Conservation (phyloP, 2,113 vertebrate species). For the Prunella himalayana region DNA sequence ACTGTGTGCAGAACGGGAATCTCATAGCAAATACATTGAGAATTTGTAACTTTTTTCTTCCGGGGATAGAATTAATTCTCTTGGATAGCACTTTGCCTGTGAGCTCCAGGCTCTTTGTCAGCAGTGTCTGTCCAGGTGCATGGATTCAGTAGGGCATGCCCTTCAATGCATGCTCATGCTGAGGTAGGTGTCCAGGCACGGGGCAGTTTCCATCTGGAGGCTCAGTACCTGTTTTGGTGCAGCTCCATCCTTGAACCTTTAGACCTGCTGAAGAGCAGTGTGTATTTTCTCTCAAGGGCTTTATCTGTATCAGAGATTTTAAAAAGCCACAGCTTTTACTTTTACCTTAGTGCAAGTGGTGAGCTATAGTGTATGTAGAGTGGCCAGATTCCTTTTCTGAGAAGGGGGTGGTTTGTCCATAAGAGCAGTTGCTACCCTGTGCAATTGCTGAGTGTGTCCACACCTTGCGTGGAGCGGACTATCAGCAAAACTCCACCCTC, state of each 20-base stretch:
- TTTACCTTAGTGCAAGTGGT: not conserved
- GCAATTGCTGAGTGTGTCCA: not conserved
- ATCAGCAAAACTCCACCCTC: not conserved
- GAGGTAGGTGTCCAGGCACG: not conserved
- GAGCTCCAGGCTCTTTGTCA: not conserved
- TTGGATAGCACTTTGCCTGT: not conserved
- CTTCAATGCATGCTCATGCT: not conserved
- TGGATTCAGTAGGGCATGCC: not conserved
- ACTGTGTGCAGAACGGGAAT: not conserved
- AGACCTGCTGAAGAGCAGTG: not conserved
- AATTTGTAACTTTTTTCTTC: not conserved
- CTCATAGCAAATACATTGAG: not conserved
- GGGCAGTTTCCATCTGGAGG: not conserved
- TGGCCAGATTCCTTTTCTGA: not conserved
- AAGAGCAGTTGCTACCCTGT: not conserved
- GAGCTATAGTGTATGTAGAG: rapidly evolving
- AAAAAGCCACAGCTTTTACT: not conserved
- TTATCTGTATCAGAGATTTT: not conserved
- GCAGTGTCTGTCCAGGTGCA: not conserved
- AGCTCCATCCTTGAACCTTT: not conserved
- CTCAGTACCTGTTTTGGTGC: not conserved
- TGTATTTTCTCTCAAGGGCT: not conserved
- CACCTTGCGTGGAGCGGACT: not conserved
- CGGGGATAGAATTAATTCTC: not conserved
- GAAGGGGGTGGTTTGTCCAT: not conserved